Percentiles rank a stretch among this genome's conserved stretches.
Conservation (phyloP, 2,888 invertebrate genomes). For the Laspeyria flexula region DNA sequence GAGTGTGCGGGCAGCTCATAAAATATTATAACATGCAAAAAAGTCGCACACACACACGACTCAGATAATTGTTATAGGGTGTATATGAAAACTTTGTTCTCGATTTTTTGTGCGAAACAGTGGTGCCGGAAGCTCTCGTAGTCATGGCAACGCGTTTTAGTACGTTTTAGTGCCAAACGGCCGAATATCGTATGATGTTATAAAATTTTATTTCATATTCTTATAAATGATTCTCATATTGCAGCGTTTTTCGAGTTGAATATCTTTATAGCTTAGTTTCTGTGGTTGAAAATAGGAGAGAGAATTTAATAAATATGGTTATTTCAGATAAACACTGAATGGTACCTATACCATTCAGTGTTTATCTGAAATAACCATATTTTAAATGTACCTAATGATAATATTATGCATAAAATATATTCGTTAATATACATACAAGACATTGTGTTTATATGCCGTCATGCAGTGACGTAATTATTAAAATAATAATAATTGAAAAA, state of each 20-base stretch:
- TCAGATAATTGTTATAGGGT: slow-evolving; percentile 67
- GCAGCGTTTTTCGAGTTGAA: neutral
- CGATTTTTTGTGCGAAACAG: slow-evolving; percentile 39
- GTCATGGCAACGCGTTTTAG: slow-evolving; percentile 24
- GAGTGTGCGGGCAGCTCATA: slow-evolving; percentile 62
- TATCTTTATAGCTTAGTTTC: neutral
- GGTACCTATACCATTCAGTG: too few species aligned
- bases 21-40: slow-evolving; percentile 73
- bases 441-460: too few species aligned
- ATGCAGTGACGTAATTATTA: too few species aligned
- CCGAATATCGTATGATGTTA: slow-evolving; percentile 15
- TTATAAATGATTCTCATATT: slow-evolving; percentile 6
- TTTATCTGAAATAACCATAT: too few species aligned
- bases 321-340: too few species aligned
- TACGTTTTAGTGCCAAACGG: slow-evolving; percentile 41
- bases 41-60: slow-evolving; percentile 52
- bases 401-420: too few species aligned
- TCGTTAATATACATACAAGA: too few species aligned
- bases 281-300: too few species aligned
- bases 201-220: slow-evolving; percentile 26
- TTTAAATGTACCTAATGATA: too few species aligned
- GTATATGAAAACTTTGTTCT: slow-evolving; percentile 61
- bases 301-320: too few species aligned
- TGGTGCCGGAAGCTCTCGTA: slow-evolving; percentile 21
- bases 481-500: too few species aligned